phyloP scores from a whole-genome alignment of 2,888 invertebrate species.

The Ophion costatus region DNA sequence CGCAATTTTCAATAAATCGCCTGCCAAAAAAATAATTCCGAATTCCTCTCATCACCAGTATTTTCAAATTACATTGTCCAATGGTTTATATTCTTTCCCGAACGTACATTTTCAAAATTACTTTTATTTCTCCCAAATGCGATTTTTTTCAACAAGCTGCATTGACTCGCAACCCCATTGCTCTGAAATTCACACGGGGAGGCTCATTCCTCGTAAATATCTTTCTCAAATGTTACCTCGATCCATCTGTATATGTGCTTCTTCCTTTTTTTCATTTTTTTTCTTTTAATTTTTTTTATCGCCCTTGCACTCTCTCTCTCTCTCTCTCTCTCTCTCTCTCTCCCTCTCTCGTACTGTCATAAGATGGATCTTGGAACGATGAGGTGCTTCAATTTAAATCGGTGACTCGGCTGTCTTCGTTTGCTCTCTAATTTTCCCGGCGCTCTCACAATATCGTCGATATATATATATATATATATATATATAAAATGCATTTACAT shows the following conservation, averaged over 20 bases:
- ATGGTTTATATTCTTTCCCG: no score
- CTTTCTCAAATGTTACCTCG: constrained; percentile 46
- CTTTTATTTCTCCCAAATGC: no score
- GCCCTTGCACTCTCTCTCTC: constrained; percentile 11
- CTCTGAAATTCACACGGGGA: background rate
- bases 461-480: constrained; percentile 14
- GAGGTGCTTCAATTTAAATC: constrained; percentile 80
- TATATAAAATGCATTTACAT: no score
- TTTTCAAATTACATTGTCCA: no score
- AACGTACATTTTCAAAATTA: no score
- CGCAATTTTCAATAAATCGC: no score
- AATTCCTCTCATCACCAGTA: no score
- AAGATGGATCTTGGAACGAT: constrained; percentile 49
- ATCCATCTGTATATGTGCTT: constrained; percentile 1
- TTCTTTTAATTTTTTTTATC: constrained; percentile 3
- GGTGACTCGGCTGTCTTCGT: constrained; percentile 79
- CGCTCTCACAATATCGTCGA: constrained; percentile 43
- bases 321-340: background rate
- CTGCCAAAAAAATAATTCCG: no score
- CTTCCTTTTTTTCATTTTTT: background rate
- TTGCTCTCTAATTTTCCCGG: constrained; percentile 70
- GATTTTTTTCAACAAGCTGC: background rate
- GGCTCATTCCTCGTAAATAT: constrained; percentile 35
- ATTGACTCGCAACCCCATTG: background rate
- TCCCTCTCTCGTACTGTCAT: constrained; percentile 13